Percentiles rank a stretch among this genome's conserved stretches.
Conservation (phyloP, 2,797 vertebrate species). For the Dallia pectoralis region DNA sequence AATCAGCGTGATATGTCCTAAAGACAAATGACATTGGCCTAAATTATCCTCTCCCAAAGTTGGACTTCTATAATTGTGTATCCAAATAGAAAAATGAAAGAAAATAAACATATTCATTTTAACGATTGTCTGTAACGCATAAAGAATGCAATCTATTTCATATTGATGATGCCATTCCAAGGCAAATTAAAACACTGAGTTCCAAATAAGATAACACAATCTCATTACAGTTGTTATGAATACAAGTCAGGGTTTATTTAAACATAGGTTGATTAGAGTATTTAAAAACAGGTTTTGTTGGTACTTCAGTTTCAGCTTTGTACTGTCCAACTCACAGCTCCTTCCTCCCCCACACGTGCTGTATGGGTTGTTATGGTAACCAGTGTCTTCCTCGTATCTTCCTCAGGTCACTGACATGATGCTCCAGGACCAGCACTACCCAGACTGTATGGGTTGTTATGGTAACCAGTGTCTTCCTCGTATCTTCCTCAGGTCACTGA, state of each 20-base stretch:
- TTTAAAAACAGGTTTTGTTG: neutral
- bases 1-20: constrained; percentile 50
- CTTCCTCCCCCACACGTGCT: neutral
- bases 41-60: constrained; percentile 41
- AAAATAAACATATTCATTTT: constrained; percentile 30
- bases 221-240: neutral
- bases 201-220: constrained; percentile 25
- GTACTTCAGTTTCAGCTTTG: neutral
- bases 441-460: no score
- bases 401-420: no score
- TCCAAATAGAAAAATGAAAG: constrained; percentile 17
- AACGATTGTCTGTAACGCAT: constrained; percentile 27
- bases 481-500: no score
- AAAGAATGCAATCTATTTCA: neutral
- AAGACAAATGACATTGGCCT: constrained; percentile 58
- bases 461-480: constrained; percentile 22
- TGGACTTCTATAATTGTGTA: constrained; percentile 16
- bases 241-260: neutral
- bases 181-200: neutral
- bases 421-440: no score
- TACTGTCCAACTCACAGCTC: neutral
- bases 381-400: no score
- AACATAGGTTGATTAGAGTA: neutral
- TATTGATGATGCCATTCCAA: neutral
- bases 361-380: no score